phyloP scores from a whole-genome alignment of 2,113 vertebrate genomes.

The Corythornis vintsioides region DNA sequence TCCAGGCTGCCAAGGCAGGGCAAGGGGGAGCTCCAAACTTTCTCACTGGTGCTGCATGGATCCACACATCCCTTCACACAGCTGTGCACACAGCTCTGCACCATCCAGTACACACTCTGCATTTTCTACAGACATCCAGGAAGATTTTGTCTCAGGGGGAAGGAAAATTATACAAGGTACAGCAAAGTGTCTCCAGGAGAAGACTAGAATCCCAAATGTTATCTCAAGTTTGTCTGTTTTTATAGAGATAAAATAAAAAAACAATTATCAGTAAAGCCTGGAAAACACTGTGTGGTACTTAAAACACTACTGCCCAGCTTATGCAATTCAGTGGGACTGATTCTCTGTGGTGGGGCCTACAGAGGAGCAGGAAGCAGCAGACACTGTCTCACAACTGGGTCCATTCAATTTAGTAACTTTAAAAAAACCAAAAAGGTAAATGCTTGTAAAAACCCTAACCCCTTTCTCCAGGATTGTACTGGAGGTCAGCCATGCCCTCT shows the following conservation, averaged over 20 bases:
- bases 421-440: not conserved
- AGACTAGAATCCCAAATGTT: not conserved
- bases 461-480: not conserved
- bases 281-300: not conserved
- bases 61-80: not conserved
- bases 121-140: not conserved
- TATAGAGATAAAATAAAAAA: not conserved
- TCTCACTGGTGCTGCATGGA: not conserved
- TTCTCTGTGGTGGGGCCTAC: no score
- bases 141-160: not conserved
- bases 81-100: no score
- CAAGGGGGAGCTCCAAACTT: not conserved
- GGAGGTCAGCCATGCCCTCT: not conserved
- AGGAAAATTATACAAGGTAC: not conserved
- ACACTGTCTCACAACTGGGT: not conserved
- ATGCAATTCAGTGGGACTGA: not conserved
- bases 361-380: not conserved
- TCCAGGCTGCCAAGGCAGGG: not conserved
- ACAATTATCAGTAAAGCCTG: not conserved
- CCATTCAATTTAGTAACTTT: not conserved
- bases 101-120: not conserved
- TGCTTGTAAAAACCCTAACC: not conserved
- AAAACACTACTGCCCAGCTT: not conserved
- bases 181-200: not conserved
- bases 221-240: not conserved